Conservation (phyloP, 2,888 invertebrate species). For the Dolichomitus sp. region DNA sequence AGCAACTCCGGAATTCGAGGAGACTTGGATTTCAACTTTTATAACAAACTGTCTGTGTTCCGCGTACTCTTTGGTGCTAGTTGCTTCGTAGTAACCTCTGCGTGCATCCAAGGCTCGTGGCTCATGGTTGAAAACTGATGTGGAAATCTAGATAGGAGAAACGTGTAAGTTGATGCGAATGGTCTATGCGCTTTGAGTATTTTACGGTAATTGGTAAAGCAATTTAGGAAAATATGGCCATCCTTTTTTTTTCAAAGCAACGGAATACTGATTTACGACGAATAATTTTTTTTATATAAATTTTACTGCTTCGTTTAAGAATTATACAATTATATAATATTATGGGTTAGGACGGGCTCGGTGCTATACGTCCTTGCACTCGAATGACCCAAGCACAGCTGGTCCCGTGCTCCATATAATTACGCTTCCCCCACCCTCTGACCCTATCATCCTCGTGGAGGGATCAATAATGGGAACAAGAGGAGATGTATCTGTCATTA, state of each 20-base stretch:
- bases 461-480: too few species aligned
- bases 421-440: too few species aligned
- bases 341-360: too few species aligned
- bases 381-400: too few species aligned
- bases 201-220: neutral
- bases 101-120: slow-evolving; percentile 48
- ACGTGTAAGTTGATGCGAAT: slow-evolving; percentile 26
- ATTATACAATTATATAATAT: too few species aligned
- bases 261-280: too few species aligned
- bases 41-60: slow-evolving; percentile 55
- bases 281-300: too few species aligned
- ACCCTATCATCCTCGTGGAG: too few species aligned
- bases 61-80: slow-evolving; percentile 27
- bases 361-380: too few species aligned
- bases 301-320: too few species aligned
- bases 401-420: too few species aligned
- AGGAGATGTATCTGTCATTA: too few species aligned
- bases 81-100: slow-evolving; percentile 54
- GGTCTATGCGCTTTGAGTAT: neutral
- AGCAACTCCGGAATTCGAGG: slow-evolving; percentile 45
- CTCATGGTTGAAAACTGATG: slow-evolving; percentile 53
- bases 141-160: slow-evolving; percentile 68
- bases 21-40: slow-evolving; percentile 53
- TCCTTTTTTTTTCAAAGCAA: neutral
- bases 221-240: neutral